Base-by-base conservation (phyloP, 2,113 vertebrate genomes). In the Gila orcuttii region DNA sequence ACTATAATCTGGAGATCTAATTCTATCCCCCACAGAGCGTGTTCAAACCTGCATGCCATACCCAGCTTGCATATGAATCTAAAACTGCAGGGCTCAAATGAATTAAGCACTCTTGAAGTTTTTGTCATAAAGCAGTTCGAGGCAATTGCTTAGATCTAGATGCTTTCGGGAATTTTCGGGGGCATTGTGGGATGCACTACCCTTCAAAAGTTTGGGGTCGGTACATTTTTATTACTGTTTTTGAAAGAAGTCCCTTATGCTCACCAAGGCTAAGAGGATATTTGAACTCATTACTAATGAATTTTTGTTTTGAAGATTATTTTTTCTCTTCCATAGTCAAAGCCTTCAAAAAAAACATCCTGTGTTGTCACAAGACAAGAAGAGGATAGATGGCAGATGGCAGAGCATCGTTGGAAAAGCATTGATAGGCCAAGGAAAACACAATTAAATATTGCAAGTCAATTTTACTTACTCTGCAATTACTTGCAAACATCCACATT, bases 11-110 rank as follows among this genome's bases (percentile, higher is more conserved):
- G 52, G 50, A 86, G 87, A 86, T 75, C 87, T 79, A 77, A 75
- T 86, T 83, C 45, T 84, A 83, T 60, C 76, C 79, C 73, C 68
- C 2, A 50, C 25, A 39, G 57, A 59, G 82, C 87, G 28, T 86
- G 87, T 84, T 81, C 59, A 68, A 84, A 86, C 87, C 85, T 88
- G 87, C 59, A 86, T 50, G 47, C 50, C 60, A 82, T 50, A 66
- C 60, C 85, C 69, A 62, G 57, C 60, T 33, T 39, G 74, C 64
- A 64, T 64, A 76, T 21, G 81, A 79, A 59, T 60, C 84, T 55
- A 25, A 25, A 75, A 78, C 60, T 62, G 23, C 79, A 55, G 57
- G 28, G 85, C 66, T 81, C 76, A 62, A 45, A 84, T 86, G 23
- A 75, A 86, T 64, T 60, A 84, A 83, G 55, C 66, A 15, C 3